Evolutionary conservation across 2,888 invertebrate genomes (phyloP).

Genomic region (Junonia oenone): DNA sequence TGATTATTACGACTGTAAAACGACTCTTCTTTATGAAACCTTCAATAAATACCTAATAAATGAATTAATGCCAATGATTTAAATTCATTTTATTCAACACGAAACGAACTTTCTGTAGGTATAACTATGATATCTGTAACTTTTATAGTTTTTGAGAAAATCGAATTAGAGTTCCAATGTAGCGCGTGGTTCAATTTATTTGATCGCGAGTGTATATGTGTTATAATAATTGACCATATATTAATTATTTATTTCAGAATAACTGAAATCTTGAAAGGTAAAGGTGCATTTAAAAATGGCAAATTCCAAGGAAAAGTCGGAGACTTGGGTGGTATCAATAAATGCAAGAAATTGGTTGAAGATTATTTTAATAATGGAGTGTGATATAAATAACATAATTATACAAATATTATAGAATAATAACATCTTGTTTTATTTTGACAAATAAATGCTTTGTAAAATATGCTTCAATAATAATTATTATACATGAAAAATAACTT

Average conservation of each 20-base stretch:
- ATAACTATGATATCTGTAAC: too few relatives aligned
- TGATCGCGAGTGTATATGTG: too few relatives aligned
- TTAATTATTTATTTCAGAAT: constrained; percentile 73
- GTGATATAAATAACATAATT: constrained; percentile 5
- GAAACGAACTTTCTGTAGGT: too few relatives aligned
- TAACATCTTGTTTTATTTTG: not conserved
- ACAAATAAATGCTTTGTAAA: constrained; percentile 8
- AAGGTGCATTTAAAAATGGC: constrained; percentile 86
- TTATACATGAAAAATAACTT: too few relatives aligned
- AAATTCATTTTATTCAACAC: too few relatives aligned
- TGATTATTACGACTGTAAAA: too few relatives aligned
- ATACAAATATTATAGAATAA: not conserved
- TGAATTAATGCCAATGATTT: too few relatives aligned
- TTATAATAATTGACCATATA: not conserved
- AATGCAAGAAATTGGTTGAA: constrained; percentile 81
- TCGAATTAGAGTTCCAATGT: too few relatives aligned
- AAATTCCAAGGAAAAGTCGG: constrained; percentile 88
- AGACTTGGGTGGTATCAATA: constrained; percentile 81
- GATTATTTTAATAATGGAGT: constrained; percentile 71
- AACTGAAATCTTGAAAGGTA: constrained; percentile 84
- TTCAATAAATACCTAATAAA: too few relatives aligned
- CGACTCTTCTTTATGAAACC: too few relatives aligned
- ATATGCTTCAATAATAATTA: not conserved
- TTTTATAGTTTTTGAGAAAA: too few relatives aligned
- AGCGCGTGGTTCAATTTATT: too few relatives aligned